Conservation (phyloP, 2,797 vertebrate species). For the Dendrocincla fuliginosa region DNA sequence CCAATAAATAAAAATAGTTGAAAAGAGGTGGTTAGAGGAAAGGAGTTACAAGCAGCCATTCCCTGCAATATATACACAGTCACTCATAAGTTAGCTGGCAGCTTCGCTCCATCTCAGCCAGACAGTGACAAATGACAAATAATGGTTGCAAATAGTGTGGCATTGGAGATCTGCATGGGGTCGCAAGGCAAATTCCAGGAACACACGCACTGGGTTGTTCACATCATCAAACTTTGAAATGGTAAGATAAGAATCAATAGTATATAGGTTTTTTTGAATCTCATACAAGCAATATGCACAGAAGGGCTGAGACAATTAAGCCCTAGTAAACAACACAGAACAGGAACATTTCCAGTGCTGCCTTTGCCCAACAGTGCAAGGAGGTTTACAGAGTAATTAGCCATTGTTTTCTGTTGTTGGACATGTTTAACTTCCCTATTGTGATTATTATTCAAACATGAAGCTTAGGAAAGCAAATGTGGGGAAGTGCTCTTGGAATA, state of each 20-base stretch:
- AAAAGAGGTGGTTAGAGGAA: background rate
- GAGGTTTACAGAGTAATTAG: background rate
- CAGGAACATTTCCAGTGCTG: background rate
- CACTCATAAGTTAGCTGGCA: background rate
- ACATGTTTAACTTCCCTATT: background rate
- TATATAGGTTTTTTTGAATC: background rate
- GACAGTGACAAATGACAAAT: background rate
- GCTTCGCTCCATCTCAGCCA: background rate
- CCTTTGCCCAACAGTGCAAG: background rate
- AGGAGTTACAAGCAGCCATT: background rate
- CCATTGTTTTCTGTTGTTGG: background rate
- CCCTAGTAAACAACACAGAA: background rate
- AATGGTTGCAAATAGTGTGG: background rate
- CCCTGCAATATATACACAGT: background rate
- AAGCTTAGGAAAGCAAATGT: background rate
- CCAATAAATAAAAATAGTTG: background rate
- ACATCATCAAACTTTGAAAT: background rate
- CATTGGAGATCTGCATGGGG: background rate
- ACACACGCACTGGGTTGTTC: background rate
- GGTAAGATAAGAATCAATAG: background rate
- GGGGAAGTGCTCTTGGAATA: background rate
- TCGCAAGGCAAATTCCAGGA: background rate
- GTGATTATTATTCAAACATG: background rate
- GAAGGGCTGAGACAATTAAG: background rate
- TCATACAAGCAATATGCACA: background rate